These are phyloP conservation scores for Mantis religiosa DNA, from an alignment of 2,888 invertebrate genomes.

Conservation along the genomic window DNA sequence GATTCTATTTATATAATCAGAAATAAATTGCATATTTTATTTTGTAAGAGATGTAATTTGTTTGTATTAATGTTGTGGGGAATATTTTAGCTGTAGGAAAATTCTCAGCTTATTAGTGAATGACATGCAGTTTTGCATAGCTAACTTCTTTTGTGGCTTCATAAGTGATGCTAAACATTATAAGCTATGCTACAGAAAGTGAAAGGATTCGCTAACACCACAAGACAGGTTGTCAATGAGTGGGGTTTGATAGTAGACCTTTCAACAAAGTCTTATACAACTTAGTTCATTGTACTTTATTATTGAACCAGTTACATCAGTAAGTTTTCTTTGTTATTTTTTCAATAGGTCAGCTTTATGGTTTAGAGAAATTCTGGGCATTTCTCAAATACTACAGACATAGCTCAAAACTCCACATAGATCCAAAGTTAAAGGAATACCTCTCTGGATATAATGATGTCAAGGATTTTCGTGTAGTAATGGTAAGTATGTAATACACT, in stretches of 20 bases:
- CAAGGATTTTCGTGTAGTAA: slow-evolving; percentile 82
- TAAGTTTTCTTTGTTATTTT: slow-evolving; percentile 13
- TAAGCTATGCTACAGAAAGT: neutral
- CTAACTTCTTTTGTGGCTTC: neutral
- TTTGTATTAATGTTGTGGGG: too few relatives aligned
- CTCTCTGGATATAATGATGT: slow-evolving; percentile 78
- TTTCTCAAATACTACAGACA: slow-evolving; percentile 95
- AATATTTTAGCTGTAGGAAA: too few relatives aligned
- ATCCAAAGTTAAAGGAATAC: slow-evolving; percentile 65
- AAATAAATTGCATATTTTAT: too few relatives aligned
- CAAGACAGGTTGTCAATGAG: neutral
- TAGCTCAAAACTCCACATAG: slow-evolving; percentile 67
- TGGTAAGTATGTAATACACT: too few relatives aligned
- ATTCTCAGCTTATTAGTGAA: too few relatives aligned
- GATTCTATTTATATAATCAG: too few relatives aligned
- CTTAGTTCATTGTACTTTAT: slow-evolving; percentile 32
- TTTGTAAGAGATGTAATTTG: too few relatives aligned
- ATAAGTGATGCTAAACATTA: neutral
- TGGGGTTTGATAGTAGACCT: slow-evolving; percentile 16
- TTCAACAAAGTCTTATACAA: slow-evolving; percentile 8
- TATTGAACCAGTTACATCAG: neutral
- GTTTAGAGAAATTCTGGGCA: slow-evolving; percentile 98
- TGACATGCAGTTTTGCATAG: neutral
- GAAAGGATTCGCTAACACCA: slow-evolving; percentile 14
- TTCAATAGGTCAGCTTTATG: slow-evolving; percentile 84